These are phyloP conservation scores for Crematogaster levior DNA, from an alignment of 2,888 invertebrate species.

Conservation along the genomic window DNA sequence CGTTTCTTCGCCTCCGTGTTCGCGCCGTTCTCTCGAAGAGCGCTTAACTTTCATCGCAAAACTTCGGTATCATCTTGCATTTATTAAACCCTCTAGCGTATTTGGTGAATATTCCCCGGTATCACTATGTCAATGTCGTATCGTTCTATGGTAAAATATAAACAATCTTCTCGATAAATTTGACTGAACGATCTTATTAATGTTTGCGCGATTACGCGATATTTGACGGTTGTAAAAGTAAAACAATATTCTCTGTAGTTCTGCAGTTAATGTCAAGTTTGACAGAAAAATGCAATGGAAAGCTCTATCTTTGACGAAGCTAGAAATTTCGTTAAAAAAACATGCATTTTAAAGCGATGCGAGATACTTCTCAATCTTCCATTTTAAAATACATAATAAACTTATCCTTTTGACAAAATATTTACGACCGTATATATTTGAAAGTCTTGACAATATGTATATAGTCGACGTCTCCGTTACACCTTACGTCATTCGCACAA, in stretches of 20 bases:
- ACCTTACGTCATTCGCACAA: conserved; percentile 27
- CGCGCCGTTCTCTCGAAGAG: conserved; percentile 52
- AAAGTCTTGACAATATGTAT: conserved; percentile 16
- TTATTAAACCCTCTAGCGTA: conserved; percentile 68
- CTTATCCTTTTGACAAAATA: conserved; percentile 22
- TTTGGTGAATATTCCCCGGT: conserved; percentile 65
- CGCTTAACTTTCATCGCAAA: conserved; percentile 72
- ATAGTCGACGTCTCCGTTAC: background rate
- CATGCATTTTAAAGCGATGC: conserved; percentile 8
- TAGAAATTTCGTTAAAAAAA: too few species aligned
- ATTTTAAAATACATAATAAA: conserved; percentile 9
- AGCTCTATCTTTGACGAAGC: background rate
- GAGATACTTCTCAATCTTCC: background rate
- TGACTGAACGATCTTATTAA: conserved; percentile 57
- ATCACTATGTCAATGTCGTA: conserved; percentile 57
- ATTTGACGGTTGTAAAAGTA: conserved; percentile 11
- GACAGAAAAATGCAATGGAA: background rate
- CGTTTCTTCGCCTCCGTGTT: background rate
- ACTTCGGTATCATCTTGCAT: conserved; percentile 68
- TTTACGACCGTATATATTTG: conserved; percentile 23
- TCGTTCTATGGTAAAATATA: conserved; percentile 26
- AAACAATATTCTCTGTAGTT: background rate
- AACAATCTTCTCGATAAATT: conserved; percentile 34
- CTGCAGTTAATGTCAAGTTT: conserved; percentile 20
- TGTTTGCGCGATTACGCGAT: conserved; percentile 51